Conservation (phyloP, 2,113 vertebrate genomes). For the Genyomyrus donnyi region DNA sequence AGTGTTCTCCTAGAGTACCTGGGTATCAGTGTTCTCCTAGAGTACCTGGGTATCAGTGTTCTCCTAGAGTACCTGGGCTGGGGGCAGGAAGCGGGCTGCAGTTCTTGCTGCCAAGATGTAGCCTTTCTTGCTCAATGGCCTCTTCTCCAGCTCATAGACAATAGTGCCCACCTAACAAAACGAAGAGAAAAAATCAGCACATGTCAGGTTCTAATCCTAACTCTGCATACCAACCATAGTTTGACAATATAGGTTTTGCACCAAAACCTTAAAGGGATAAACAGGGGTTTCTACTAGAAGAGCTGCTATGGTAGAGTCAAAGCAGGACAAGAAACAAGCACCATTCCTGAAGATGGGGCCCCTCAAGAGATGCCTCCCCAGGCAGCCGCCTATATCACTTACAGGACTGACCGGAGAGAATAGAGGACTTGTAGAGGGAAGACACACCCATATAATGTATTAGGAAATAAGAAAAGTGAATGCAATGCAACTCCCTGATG, state of each 20-base stretch:
- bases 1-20: no score
- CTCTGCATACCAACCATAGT: background rate
- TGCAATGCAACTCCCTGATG: background rate
- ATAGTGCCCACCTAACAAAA: conserved; percentile 53
- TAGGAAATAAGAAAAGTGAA: background rate
- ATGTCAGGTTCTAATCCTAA: background rate
- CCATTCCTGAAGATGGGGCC: background rate
- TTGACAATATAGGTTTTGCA: background rate
- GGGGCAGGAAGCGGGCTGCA: conserved; percentile 47
- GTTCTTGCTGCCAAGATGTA: conserved; percentile 73
- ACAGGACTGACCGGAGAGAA: background rate
- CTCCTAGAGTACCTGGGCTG: conserved; percentile 48
- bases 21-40: no score
- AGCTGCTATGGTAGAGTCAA: background rate
- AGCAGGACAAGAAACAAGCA: background rate
- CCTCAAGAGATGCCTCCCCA: no score
- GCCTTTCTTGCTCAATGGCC: conserved; percentile 65
- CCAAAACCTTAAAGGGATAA: background rate
- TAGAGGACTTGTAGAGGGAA: background rate
- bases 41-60: no score
- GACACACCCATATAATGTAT: background rate
- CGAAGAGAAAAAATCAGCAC: background rate
- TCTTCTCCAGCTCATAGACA: conserved; percentile 44
- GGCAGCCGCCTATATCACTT: no score
- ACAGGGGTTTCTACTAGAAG: background rate